Base-by-base conservation (phyloP, 2,888 invertebrate species). In the Brenthis daphne region DNA sequence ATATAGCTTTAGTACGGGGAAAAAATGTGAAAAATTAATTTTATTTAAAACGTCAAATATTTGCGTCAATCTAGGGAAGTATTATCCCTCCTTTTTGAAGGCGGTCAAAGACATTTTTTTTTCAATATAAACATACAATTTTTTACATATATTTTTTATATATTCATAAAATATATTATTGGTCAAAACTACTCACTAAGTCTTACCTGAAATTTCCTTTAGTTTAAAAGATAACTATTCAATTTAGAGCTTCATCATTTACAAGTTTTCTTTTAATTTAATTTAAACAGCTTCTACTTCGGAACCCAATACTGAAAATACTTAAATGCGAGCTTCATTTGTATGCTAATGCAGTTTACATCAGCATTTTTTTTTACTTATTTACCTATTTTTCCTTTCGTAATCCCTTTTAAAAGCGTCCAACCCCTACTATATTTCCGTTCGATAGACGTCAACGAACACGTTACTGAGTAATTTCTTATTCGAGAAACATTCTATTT, bases 261-360 rank as follows among this genome's bases (percentile, higher is more conserved):
- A 50, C 48, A 50, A 12, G 48, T 48, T 29, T 29, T 50, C n/a
- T 50, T 50, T 50, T 16, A 48, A 29, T 48, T 48, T 60, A 58
- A 58, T 29, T 60, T 43, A 43, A 43, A 29, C 14, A 33, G 50
- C 60, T 50, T 60, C 50, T 60, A 85, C 82, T 82, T 77, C 80
- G 77, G 79, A 78, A 43, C 29, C 16, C 50, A 60, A 60, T 33
- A 33, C 50, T 33, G 50, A 24, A 60, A 29, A 50, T 50, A 37
- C 60, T 48, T 29, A 48, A 58, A 60, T 29, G 29, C 29, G n/a
- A 12, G 50, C 80, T 88, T 89, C 87, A 88, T 89, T 88, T 89
- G 88, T 87, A 90, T 90, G 89, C 82, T 87, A 89, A 90, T 90
- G 85, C 79, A 79, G 77, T 77, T 86, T 88, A 87, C 88, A 87